Evolutionary conservation across 2,888 invertebrate genomes (phyloP).

Genomic region (Tenodera sinensis): DNA sequence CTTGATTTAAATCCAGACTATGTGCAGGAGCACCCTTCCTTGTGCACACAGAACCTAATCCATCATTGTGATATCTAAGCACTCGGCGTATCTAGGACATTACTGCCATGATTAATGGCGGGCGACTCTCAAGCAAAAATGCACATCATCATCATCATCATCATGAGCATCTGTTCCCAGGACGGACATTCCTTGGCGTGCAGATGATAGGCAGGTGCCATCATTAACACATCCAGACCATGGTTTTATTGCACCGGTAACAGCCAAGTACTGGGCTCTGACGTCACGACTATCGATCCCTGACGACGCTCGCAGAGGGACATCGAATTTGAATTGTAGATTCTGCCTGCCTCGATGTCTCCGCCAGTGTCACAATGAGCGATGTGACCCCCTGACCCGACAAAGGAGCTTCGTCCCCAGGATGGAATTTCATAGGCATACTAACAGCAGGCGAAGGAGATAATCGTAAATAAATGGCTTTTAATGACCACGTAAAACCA

Average conservation of each 20-base stretch:
- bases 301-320: background rate
- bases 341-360: background rate
- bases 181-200: background rate
- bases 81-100: no score
- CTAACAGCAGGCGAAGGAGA: no score
- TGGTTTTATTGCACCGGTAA: background rate
- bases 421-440: background rate
- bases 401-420: background rate
- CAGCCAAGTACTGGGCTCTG: background rate
- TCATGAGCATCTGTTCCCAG: background rate
- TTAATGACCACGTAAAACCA: no score
- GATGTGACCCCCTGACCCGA: background rate
- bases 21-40: no score
- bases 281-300: background rate
- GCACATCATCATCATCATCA: background rate
- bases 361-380: background rate
- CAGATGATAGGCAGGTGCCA: background rate
- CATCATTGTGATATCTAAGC: no score
- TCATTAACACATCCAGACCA: background rate
- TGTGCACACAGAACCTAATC: no score
- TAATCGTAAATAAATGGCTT: no score
- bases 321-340: background rate
- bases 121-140: no score
- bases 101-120: no score
- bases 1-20: no score